Evolutionary conservation across 2,797 vertebrate genomes (phyloP).

Genomic region (Brachyalestes nurse): DNA sequence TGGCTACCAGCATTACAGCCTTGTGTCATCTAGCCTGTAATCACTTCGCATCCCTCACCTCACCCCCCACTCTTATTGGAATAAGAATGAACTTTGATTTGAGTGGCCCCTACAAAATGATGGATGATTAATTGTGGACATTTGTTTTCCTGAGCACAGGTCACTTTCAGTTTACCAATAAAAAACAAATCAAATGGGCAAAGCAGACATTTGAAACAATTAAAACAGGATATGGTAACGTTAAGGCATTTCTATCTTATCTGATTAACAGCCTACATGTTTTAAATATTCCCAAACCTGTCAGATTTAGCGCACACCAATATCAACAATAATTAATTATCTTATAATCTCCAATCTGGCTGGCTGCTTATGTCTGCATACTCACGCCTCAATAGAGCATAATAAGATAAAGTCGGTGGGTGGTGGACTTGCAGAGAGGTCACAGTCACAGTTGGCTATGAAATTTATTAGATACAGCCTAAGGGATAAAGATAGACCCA

Average conservation of each 20-base stretch:
- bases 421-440: constrained; percentile 1
- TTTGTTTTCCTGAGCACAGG: constrained; percentile 5
- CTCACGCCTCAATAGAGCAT: constrained; percentile 71
- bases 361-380: constrained; percentile 81
- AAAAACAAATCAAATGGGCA: background rate
- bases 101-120: constrained; percentile 33
- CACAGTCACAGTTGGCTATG: constrained; percentile 17
- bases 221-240: background rate
- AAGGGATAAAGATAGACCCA: background rate
- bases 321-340: constrained; percentile 87
- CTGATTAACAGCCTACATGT: background rate
- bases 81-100: constrained; percentile 44
- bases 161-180: constrained; percentile 22
- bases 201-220: background rate
- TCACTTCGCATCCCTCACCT: constrained; percentile 25
- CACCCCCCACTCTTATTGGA: constrained; percentile 46
- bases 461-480: background rate
- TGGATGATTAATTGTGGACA: constrained; percentile 46
- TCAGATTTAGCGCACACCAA: constrained; percentile 68
- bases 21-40: constrained; percentile 48
- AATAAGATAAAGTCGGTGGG: constrained; percentile 3
- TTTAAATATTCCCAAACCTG: background rate
- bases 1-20: constrained; percentile 47
- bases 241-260: background rate
- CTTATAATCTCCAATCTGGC: constrained; percentile 82